These are phyloP conservation scores for Vidua macroura DNA, from an alignment of 2,113 vertebrate species.

Conservation along the genomic window DNA sequence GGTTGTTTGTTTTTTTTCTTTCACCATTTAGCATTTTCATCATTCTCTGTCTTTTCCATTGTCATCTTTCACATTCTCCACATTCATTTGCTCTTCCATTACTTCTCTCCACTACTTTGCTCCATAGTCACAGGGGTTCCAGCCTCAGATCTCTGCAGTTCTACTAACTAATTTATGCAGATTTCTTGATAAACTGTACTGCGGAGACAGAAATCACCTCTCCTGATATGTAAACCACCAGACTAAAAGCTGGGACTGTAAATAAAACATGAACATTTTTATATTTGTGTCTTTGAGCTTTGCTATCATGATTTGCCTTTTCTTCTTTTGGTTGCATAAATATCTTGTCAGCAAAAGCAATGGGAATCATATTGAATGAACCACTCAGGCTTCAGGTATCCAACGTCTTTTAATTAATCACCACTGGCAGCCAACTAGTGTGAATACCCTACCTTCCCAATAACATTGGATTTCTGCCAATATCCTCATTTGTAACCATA, in stretches of 20 bases:
- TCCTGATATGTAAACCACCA: neutral
- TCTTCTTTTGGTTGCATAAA: neutral
- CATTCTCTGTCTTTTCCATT: neutral
- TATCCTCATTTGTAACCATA: conserved; percentile 59
- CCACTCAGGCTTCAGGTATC: neutral
- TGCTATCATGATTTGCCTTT: neutral
- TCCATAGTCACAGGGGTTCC: neutral
- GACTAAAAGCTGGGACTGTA: neutral
- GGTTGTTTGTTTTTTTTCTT: neutral
- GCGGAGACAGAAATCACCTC: neutral
- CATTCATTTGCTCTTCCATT: neutral
- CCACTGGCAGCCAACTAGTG: neutral
- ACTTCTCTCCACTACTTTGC: neutral
- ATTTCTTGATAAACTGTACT: neutral
- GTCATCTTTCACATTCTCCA: neutral
- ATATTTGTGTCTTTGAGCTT: conserved; percentile 19
- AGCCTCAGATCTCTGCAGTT: neutral
- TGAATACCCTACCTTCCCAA: conserved; percentile 22
- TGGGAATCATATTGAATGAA: neutral
- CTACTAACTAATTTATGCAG: neutral
- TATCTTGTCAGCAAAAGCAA: conserved; percentile 17
- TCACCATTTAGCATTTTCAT: neutral
- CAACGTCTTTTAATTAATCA: conserved; percentile 47
- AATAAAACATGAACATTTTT: conserved; percentile 46
- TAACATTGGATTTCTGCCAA: conserved; percentile 51